These are phyloP conservation scores for Peromyscus aztecus DNA, from an alignment of 2,797 vertebrate species.

Conservation along the genomic window DNA sequence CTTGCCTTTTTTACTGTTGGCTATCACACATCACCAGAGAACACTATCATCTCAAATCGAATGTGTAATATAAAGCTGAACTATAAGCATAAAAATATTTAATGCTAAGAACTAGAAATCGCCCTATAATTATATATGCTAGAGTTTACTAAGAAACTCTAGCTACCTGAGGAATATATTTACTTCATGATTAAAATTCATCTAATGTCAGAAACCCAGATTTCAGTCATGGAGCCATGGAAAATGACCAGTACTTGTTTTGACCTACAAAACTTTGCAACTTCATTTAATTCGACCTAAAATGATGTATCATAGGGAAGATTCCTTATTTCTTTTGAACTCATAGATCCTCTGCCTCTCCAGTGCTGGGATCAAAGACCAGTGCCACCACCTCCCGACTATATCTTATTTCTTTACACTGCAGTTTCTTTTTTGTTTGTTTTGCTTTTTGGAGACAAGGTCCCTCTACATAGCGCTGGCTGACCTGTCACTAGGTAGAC, in stretches of 20 bases:
- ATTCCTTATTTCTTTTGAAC: neutral
- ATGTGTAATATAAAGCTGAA: constrained; percentile 50
- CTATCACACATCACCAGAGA: neutral
- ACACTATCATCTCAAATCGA: neutral
- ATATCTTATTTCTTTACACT: too few species aligned
- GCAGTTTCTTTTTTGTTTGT: too few species aligned
- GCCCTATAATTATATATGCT: neutral
- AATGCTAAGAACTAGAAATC: neutral
- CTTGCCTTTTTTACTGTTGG: constrained; percentile 54
- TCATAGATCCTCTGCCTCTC: neutral
- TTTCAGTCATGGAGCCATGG: constrained; percentile 11
- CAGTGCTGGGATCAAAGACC: neutral
- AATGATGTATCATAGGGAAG: neutral
- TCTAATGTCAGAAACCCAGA: constrained; percentile 47
- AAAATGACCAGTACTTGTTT: constrained; percentile 35
- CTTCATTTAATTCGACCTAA: constrained; percentile 45
- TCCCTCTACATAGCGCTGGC: neutral
- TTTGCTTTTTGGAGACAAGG: neutral
- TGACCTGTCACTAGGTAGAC: neutral
- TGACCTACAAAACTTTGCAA: neutral
- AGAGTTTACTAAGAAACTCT: constrained; percentile 50
- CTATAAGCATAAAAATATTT: constrained; percentile 19
- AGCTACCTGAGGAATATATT: constrained; percentile 20
- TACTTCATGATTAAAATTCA: constrained; percentile 60
- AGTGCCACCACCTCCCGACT: neutral